These are phyloP conservation scores for Anastrepha ludens DNA, from an alignment of 1,140 invertebrate species.

Conservation along the genomic window DNA sequence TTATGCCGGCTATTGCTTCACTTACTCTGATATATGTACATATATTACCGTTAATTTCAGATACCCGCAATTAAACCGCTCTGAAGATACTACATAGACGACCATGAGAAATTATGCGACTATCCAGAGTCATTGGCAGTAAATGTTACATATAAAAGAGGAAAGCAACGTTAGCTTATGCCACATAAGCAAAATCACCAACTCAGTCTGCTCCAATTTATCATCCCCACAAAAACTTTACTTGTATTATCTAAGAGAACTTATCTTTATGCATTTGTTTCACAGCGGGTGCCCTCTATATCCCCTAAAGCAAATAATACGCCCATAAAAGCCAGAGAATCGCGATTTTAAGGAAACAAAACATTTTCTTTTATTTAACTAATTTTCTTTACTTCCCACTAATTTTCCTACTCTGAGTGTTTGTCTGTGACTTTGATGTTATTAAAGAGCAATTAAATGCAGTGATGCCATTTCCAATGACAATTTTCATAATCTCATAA, in stretches of 20 bases:
- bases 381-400: background rate
- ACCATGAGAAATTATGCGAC: background rate
- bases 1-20: background rate
- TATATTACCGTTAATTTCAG: background rate
- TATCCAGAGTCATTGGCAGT: background rate
- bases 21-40: background rate
- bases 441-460: conserved; percentile 15
- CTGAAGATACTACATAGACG: too few relatives aligned
- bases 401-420: background rate
- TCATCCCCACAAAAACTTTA: background rate
- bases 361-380: conserved; percentile 1
- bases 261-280: conserved; percentile 11
- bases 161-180: background rate
- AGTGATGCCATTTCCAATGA: background rate
- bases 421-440: background rate
- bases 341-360: background rate
- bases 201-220: background rate
- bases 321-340: background rate
- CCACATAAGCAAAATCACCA: background rate
- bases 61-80: conserved; percentile 2
- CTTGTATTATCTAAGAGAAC: background rate
- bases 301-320: too few relatives aligned
- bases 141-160: background rate
- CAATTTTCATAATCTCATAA: background rate
- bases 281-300: background rate